phyloP scores from a whole-genome alignment of 2,888 invertebrate species.

The Cosmorhoe ocellata region DNA sequence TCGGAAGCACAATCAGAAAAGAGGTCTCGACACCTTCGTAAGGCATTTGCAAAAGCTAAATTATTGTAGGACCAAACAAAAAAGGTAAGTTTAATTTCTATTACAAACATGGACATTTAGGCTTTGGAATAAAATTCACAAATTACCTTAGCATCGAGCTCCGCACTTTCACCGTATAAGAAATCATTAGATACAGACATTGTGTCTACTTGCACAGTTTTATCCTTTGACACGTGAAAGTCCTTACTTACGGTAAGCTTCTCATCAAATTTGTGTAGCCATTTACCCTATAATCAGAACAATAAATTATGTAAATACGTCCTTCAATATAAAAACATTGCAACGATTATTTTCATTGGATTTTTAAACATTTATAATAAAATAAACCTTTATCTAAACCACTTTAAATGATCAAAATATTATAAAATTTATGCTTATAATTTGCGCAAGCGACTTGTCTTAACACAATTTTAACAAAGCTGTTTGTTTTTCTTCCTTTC shows the following conservation, averaged over 20 bases:
- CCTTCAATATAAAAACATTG: too few species aligned
- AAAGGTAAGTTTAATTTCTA: neutral
- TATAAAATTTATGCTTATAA: too few species aligned
- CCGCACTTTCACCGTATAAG: constrained; percentile 54
- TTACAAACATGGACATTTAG: too few species aligned
- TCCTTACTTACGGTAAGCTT: constrained; percentile 77
- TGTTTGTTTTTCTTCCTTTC: too few species aligned
- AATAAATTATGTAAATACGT: neutral
- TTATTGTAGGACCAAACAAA: constrained; percentile 16
- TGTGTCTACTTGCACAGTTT: constrained; percentile 84
- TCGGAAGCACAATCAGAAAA: constrained; percentile 89
- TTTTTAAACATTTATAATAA: too few species aligned
- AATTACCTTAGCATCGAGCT: constrained; percentile 61
- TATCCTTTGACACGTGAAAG: constrained; percentile 83
- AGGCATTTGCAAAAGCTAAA: constrained; percentile 86
- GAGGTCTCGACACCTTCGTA: constrained; percentile 86
- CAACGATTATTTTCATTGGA: too few species aligned
- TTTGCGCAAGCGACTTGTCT: too few species aligned
- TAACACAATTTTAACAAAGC: too few species aligned
- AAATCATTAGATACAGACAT: constrained; percentile 83
- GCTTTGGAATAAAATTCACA: too few species aligned
- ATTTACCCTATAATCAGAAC: constrained; percentile 76
- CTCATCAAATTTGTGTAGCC: constrained; percentile 85
- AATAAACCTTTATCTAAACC: too few species aligned
- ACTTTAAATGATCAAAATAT: too few species aligned